phyloP scores from a whole-genome alignment of 2,888 invertebrate species.

The Torymus texanus region DNA sequence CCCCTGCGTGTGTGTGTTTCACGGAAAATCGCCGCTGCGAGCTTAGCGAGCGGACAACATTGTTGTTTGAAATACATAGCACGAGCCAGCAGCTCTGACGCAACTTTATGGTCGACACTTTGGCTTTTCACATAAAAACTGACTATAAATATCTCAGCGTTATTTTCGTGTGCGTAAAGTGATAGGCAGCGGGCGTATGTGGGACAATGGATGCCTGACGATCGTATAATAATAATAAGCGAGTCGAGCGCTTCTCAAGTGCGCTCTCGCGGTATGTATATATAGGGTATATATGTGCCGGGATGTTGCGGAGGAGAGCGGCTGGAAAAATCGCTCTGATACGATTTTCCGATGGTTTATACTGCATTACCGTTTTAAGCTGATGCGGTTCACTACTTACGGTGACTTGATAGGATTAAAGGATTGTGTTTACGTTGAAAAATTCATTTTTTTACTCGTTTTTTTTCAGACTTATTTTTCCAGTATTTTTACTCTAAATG shows the following conservation, averaged over 20 bases:
- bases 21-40: constrained; percentile 6
- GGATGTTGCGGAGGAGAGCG: too few relatives aligned
- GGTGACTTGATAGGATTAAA: neutral
- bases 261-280: too few relatives aligned
- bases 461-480: too few relatives aligned
- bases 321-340: too few relatives aligned
- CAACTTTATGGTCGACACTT: constrained; percentile 65
- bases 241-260: too few relatives aligned
- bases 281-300: too few relatives aligned
- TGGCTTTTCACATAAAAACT: constrained; percentile 63
- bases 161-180: constrained; percentile 63
- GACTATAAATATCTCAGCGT: constrained; percentile 64
- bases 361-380: neutral
- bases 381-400: neutral
- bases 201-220: neutral
- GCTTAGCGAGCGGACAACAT: constrained; percentile 51
- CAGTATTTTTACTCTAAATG: too few relatives aligned
- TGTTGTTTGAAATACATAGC: constrained; percentile 59
- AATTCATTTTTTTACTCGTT: too few relatives aligned
- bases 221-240: neutral
- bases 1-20: constrained; percentile 51
- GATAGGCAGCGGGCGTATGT: constrained; percentile 45
- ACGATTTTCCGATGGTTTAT: too few relatives aligned
- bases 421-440: neutral
- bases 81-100: constrained; percentile 53